Evolutionary conservation across 2,888 invertebrate genomes (phyloP).

Genomic region (Sycophila texana): DNA sequence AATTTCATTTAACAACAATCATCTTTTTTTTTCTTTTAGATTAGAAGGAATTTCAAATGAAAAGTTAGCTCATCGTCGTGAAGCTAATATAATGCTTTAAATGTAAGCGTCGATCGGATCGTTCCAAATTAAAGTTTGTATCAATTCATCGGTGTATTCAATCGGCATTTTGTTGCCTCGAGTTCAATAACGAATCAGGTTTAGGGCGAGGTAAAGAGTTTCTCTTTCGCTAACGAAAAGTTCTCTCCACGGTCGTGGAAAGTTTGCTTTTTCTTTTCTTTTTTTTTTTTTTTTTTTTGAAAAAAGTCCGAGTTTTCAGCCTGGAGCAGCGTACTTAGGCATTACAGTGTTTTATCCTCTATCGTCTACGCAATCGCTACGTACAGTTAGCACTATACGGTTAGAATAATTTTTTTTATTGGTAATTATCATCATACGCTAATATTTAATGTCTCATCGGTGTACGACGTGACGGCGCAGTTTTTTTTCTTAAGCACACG

Average conservation of each 20-base stretch:
- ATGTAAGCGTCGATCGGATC: neutral
- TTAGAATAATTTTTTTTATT: constrained; percentile 67
- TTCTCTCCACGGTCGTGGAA: neutral
- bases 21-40: neutral
- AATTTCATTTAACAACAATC: neutral
- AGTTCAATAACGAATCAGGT: constrained; percentile 1
- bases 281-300: neutral
- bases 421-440: constrained; percentile 59
- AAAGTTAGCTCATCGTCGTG: neutral
- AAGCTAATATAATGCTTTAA: neutral
- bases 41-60: neutral
- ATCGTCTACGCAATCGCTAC: constrained; percentile 71
- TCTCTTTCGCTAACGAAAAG: neutral
- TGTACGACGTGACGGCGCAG: constrained; percentile 43
- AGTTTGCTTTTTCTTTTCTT: neutral
- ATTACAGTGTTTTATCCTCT: constrained; percentile 61
- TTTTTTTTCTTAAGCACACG: constrained; percentile 46
- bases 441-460: constrained; percentile 54
- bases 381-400: constrained; percentile 71
- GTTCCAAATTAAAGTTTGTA: neutral
- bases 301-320: constrained; percentile 51
- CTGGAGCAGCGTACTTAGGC: constrained; percentile 64
- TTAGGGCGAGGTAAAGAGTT: constrained; percentile 44
- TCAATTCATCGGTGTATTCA: neutral
- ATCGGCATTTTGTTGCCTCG: neutral